These are phyloP conservation scores for Athalia rosae DNA, from an alignment of 2,888 invertebrate genomes.

Conservation along the genomic window DNA sequence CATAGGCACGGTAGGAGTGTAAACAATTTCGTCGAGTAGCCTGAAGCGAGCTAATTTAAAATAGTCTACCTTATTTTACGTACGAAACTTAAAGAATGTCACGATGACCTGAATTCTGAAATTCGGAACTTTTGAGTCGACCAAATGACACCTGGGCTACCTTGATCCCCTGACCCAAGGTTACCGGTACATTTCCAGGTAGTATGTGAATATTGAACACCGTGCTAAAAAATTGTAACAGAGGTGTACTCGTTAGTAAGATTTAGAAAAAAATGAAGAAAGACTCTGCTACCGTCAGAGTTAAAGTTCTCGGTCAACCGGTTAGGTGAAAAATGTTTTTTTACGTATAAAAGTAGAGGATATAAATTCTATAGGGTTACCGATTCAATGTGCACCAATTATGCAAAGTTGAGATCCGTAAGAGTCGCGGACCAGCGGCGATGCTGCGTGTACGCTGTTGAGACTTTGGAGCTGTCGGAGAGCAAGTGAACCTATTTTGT, in stretches of 20 bases:
- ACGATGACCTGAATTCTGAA: constrained; percentile 16
- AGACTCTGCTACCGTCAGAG: background rate
- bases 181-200: background rate
- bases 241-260: background rate
- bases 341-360: background rate
- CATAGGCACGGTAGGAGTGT: background rate
- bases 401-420: constrained; percentile 35
- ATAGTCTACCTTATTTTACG: background rate
- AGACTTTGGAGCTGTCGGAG: background rate
- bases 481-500: constrained; percentile 12
- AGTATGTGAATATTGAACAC: background rate
- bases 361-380: constrained; percentile 26
- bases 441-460: no score
- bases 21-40: background rate
- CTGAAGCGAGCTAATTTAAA: background rate
- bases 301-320: background rate
- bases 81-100: background rate
- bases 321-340: background rate
- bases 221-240: background rate
- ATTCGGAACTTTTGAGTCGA: background rate
- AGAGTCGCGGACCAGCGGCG: background rate
- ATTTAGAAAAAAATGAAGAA: background rate
- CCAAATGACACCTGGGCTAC: background rate
- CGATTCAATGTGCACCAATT: constrained; percentile 20
- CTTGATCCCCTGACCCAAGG: constrained; percentile 20